Evolutionary conservation across 2,888 invertebrate species (phyloP), one percentile per base, ranked within the genome.

Genomic region (Drosophila colorata): DNA sequence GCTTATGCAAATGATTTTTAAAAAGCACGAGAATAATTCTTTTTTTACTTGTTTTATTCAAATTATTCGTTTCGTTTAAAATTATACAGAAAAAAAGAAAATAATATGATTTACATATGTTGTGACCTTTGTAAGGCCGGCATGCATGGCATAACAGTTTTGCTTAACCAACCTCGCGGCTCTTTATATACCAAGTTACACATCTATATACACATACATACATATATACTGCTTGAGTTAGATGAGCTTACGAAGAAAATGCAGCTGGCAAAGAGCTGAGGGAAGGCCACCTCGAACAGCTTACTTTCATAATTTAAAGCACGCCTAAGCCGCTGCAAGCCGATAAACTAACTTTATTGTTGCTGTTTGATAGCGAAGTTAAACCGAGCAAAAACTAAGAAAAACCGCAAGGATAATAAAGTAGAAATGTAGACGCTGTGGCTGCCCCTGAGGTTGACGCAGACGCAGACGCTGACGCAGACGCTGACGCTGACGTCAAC

Each of bases 241-340:
- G 51, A 44, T 53, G 38, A 43, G 44, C 46, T 58, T 63, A 65
- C 69, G 64, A 40, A 1, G 44, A 18, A 48, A 59, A 6, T 70
- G 55, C 71, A 70, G 23, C 44, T 37, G 16, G 16, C 7, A 40
- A 49, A 35, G 16, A 28, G 33, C 58, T 38, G 18, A 37, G 14
- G 43, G 23, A 37, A 44, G 41, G 37, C 43, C 60, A 67, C 72
- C 82, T 69, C 51, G 61, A 67, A 73, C 60, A 65, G 71, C 74
- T 81, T 87, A 82, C 69, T 87, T 87, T 72, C 72, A 82, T 82
- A 82, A 82, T 82, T 87, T 82, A 66, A 64, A 80, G 81, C 74
- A 68, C 43, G 67, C 71, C 80, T 83, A 86, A 82, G 73, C 66
- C 61, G 51, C 53, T 69, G 56, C 65, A 74, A 76, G 75, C 74